phyloP scores from a whole-genome alignment of 2,888 invertebrate species.

The Allolobophora icterica region DNA sequence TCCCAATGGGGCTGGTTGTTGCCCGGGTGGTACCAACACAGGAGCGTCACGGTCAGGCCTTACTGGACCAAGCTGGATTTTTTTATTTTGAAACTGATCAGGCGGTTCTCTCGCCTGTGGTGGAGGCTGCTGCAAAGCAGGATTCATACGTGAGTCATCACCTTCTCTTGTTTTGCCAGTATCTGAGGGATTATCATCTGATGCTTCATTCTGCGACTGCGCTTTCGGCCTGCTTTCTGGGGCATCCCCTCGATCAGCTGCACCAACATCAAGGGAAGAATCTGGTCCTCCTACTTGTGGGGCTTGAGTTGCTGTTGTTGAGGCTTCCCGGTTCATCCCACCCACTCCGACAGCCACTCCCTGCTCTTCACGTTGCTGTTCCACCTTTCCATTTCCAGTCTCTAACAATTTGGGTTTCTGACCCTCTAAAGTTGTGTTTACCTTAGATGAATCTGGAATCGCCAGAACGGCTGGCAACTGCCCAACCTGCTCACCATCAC shows the following conservation, averaged over 20 bases:
- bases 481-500: background rate
- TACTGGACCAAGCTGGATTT: background rate
- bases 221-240: background rate
- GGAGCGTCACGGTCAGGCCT: background rate
- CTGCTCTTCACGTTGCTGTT: background rate
- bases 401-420: background rate
- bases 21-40: background rate
- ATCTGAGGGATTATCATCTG: background rate
- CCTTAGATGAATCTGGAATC: background rate
- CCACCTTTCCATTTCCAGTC: background rate
- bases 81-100: background rate
- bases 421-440: background rate
- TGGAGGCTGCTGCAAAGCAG: slow-evolving; percentile 19
- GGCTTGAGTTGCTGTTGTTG: background rate
- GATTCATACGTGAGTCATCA: background rate
- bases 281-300: background rate
- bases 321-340: background rate
- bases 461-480: background rate
- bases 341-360: background rate
- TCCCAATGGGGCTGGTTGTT: background rate
- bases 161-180: background rate
- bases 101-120: slow-evolving; percentile 20
- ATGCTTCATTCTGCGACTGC: background rate
- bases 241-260: background rate
- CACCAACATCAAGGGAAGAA: background rate